Base-by-base conservation (phyloP, 2,113 vertebrate species). In the Lutjanus erythropterus region DNA sequence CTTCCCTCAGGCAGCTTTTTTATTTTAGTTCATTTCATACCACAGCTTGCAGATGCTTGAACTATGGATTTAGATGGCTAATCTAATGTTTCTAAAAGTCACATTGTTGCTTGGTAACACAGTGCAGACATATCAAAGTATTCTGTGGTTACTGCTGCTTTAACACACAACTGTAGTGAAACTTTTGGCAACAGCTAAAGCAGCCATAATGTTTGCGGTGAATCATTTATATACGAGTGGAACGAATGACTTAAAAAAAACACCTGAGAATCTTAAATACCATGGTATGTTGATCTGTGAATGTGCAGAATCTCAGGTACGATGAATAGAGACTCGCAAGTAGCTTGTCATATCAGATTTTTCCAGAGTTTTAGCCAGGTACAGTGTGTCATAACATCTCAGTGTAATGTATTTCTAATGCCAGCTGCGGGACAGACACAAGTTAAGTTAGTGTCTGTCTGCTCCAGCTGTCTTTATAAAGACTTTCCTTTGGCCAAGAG, bases 381-480 rank as follows among this genome's bases (percentile, higher is more conserved):
- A 35, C 21, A 55, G 11, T 44, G 1, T 75, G 9, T 23, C 25
- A 55, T 49, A 6, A 5, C 47, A 61, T 25, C 16, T 76, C n/a
- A 19, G 41, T 61, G 0, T 15, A 29, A 64, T 71, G 16, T 18
- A 14, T 68, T 5, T 53, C 10, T 61, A 35, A 50, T 55, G 18
- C 15, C 47, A 25, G 56, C 9, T 23, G 10, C 16, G 37, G 35
- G 21, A 47, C 27, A 15, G 10, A 15, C 2, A 47, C 16, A 46
- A 18, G 2, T 14, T 65, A 44, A 21, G 14, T 50, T 41, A 46
- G 41, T 56, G 16, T 31, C 37, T 7, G 16, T 55, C 61, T 69
- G 62, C 58, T 64, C 25, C 16, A 27, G 41, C 55, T 50, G 39
- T 73, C 52, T 75, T 41, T 46, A 21, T n/a, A 27, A 71, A 55